These are phyloP conservation scores for Bubalus kerabau DNA, from an alignment of 2,113 vertebrate species.

Conservation along the genomic window DNA sequence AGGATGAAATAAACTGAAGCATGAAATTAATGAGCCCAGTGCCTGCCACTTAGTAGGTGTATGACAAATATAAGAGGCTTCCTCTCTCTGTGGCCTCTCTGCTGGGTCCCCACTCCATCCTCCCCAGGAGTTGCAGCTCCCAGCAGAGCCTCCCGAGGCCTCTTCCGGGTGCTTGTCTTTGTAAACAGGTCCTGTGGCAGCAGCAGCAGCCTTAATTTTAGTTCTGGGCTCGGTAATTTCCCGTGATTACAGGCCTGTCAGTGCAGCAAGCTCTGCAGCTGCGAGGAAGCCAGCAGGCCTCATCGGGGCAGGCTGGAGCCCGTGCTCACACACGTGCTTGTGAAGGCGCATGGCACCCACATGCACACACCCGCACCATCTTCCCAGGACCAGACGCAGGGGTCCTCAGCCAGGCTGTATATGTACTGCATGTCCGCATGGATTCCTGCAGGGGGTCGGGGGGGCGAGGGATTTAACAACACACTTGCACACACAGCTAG, in stretches of 20 bases:
- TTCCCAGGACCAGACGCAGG: background rate
- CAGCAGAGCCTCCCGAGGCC: background rate
- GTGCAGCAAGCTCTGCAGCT: constrained; percentile 33
- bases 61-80: background rate
- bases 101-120: background rate
- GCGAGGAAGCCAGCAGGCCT: constrained; percentile 28
- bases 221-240: constrained; percentile 65
- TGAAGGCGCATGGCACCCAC: background rate
- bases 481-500: background rate
- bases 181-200: constrained; percentile 38
- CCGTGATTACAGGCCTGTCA: constrained; percentile 66
- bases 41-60: background rate
- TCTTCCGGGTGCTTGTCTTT: constrained; percentile 1
- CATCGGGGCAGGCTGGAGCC: background rate
- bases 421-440: accelerated
- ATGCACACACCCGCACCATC: accelerated
- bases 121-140: background rate
- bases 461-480: accelerated
- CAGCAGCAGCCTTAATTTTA: constrained; percentile 56
- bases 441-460: accelerated
- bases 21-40: accelerated
- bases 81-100: background rate
- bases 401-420: background rate
- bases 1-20: background rate
- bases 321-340: background rate